Conservation (phyloP, 2,113 vertebrate species). For the Gnathonemus longibarbis region DNA sequence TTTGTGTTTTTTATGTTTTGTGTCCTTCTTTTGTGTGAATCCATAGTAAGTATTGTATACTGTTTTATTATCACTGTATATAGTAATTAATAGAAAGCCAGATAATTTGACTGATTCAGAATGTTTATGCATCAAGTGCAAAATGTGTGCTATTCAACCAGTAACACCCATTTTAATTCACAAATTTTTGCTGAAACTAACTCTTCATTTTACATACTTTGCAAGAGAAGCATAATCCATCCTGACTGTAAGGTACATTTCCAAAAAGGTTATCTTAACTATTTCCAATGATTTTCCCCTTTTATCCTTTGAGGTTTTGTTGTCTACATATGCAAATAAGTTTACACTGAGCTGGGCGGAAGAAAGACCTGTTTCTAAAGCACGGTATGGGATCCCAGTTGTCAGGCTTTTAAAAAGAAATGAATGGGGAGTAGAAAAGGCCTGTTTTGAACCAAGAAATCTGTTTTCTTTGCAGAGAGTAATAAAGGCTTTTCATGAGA, state of each 20-base stretch:
- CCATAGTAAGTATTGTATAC: neutral
- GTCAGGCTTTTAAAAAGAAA: slow-evolving; percentile 44
- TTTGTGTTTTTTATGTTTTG: neutral
- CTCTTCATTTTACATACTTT: neutral
- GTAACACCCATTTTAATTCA: neutral
- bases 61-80: neutral
- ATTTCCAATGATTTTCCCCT: neutral
- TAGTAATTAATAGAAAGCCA: neutral
- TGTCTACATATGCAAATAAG: slow-evolving; percentile 30
- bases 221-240: slow-evolving; percentile 6
- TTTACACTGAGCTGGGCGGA: slow-evolving; percentile 26
- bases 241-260: neutral
- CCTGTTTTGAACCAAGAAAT: slow-evolving; percentile 60
- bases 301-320: slow-evolving; percentile 20
- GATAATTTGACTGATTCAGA: neutral
- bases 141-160: neutral
- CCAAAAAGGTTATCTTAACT: slow-evolving; percentile 6
- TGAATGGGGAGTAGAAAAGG: slow-evolving; percentile 51
- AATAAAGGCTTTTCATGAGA: slow-evolving; percentile 22
- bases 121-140: neutral
- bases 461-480: slow-evolving; percentile 23
- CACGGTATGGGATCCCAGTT: slow-evolving; percentile 52
- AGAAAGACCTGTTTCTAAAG: slow-evolving; percentile 33
- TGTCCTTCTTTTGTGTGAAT: neutral
- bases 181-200: neutral